Evolutionary conservation across 2,888 invertebrate species (phyloP).

Genomic region (Heliconius ismenius): DNA sequence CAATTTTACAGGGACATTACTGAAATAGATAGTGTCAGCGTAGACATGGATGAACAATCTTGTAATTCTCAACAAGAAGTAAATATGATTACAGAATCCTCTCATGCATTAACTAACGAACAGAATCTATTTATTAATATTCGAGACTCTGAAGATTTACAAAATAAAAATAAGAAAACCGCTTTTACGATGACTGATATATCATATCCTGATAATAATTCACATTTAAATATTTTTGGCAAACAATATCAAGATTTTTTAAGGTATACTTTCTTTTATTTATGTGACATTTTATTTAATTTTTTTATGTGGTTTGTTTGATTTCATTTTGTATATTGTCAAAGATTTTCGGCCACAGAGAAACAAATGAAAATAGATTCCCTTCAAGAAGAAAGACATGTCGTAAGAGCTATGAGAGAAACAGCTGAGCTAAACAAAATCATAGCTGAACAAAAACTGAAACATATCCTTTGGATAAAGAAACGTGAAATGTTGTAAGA

Average conservation of each 20-base stretch:
- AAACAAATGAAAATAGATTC: slow-evolving; percentile 71
- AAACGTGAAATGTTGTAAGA: slow-evolving; percentile 73
- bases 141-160: slow-evolving; percentile 51
- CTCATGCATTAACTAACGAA: slow-evolving; percentile 57
- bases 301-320: not conserved
- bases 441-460: slow-evolving; percentile 82
- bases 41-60: slow-evolving; percentile 36
- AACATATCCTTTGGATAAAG: slow-evolving; percentile 74
- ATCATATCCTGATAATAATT: slow-evolving; percentile 46
- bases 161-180: slow-evolving; percentile 39
- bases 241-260: slow-evolving; percentile 64
- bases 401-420: slow-evolving; percentile 77
- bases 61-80: slow-evolving; percentile 48
- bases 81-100: slow-evolving; percentile 50
- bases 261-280: slow-evolving; percentile 52
- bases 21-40: slow-evolving; percentile 37
- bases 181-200: slow-evolving; percentile 55
- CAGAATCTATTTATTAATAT: slow-evolving; percentile 55
- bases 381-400: slow-evolving; percentile 69
- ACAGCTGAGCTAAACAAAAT: slow-evolving; percentile 84
- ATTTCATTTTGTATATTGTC: not conserved
- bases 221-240: slow-evolving; percentile 54
- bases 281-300: not conserved
- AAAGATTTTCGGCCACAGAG: slow-evolving; percentile 61
- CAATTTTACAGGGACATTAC: slow-evolving; percentile 50